Conservation (phyloP, 2,113 vertebrate genomes). For the Phylloscopus trochiloides region DNA sequence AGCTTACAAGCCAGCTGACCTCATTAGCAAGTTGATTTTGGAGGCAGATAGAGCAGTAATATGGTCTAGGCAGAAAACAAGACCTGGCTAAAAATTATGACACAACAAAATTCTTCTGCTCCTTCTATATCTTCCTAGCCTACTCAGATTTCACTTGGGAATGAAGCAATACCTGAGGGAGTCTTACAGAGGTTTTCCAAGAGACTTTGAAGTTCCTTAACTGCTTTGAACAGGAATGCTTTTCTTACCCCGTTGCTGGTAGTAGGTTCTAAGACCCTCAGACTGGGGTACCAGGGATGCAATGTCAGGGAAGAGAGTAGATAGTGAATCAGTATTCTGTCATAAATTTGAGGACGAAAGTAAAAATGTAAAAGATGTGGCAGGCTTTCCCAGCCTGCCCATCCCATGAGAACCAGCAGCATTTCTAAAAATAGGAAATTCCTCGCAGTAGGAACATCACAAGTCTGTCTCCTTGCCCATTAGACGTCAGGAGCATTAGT, state of each 20-base stretch:
- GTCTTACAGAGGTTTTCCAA: background rate
- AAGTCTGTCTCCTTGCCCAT: background rate
- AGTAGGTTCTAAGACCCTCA: background rate
- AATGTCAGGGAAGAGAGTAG: background rate
- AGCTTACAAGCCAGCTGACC: background rate
- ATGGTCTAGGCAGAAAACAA: constrained; percentile 8
- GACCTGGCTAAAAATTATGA: background rate
- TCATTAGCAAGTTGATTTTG: constrained; percentile 9
- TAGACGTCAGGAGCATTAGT: background rate
- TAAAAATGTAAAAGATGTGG: background rate
- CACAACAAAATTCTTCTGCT: background rate
- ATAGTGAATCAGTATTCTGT: background rate
- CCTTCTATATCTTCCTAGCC: background rate
- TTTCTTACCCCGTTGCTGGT: background rate
- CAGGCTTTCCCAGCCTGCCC: background rate
- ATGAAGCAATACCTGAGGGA: background rate
- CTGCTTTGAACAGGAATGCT: background rate
- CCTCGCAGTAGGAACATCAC: background rate
- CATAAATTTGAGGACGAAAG: background rate
- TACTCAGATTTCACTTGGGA: constrained; percentile 27
- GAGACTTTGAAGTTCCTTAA: background rate
- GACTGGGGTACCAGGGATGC: background rate
- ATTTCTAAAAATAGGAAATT: constrained; percentile 51
- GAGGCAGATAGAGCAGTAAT: background rate
- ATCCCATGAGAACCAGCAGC: constrained; percentile 11